Percentiles rank a stretch among this genome's conserved stretches.
Conservation (phyloP, 1,140 invertebrate genomes). For the Atta cephalotes region DNA sequence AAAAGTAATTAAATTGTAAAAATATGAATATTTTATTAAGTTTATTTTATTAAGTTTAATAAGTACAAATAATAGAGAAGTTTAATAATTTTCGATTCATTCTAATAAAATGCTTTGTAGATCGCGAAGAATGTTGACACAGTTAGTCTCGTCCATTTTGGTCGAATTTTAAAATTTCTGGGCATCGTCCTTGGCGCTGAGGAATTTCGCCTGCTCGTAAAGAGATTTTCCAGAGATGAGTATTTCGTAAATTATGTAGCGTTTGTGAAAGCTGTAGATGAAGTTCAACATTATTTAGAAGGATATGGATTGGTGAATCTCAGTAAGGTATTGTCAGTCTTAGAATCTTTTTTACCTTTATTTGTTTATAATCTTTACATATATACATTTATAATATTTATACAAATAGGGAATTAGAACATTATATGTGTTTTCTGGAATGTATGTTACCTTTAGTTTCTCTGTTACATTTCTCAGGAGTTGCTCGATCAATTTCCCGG, state of each 20-base stretch:
- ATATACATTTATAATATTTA: background rate
- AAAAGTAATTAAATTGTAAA: background rate
- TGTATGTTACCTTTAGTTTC: background rate
- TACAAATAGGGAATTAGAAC: background rate
- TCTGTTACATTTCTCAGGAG: slow-evolving; percentile 80
- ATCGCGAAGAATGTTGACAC: slow-evolving; percentile 90
- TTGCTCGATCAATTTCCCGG: slow-evolving; percentile 87
- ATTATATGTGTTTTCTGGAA: background rate
- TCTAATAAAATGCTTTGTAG: slow-evolving; percentile 79
- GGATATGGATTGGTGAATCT: slow-evolving; percentile 86
- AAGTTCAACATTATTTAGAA: slow-evolving; percentile 86
- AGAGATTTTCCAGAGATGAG: slow-evolving; percentile 89
- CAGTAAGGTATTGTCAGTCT: slow-evolving; percentile 58
- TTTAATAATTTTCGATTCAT: slow-evolving; percentile 21
- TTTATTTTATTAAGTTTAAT: background rate
- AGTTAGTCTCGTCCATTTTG: slow-evolving; percentile 90
- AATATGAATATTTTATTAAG: background rate
- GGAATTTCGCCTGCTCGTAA: slow-evolving; percentile 90
- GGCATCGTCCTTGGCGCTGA: slow-evolving; percentile 88
- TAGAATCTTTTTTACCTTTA: slow-evolving; percentile 6
- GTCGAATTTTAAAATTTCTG: slow-evolving; percentile 89
- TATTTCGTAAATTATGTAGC: slow-evolving; percentile 89
- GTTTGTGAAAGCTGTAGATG: slow-evolving; percentile 88
- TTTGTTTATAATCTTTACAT: background rate
- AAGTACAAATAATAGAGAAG: background rate